A percentile compares a stretch with the other conserved stretches of the same genome.
phyloP scores from a whole-genome alignment of 2,797 vertebrate species.

The Poecile montanus region DNA sequence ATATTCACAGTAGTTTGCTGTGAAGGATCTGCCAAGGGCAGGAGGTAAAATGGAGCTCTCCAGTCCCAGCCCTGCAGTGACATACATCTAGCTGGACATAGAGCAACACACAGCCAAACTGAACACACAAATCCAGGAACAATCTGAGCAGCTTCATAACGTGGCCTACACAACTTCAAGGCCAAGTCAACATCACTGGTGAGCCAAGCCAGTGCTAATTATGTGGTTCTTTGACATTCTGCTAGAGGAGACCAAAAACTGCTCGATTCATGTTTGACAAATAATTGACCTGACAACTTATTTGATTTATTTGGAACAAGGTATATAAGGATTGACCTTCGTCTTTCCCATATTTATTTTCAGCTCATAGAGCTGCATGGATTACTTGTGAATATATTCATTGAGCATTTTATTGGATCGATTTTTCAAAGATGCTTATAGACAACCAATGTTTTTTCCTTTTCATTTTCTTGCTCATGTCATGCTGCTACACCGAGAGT shows the following conservation, averaged over 20 bases:
- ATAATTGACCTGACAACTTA: neutral
- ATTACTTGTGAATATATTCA: neutral
- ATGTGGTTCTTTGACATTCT: neutral
- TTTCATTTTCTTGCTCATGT: neutral
- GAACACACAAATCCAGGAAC: neutral
- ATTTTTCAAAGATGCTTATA: neutral
- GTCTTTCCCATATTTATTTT: conserved; percentile 7
- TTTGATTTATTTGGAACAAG: neutral
- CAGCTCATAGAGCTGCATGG: neutral
- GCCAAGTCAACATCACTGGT: neutral
- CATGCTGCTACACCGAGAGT: neutral
- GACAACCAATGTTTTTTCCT: neutral
- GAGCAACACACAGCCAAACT: neutral
- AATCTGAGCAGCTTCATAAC: neutral
- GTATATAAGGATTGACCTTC: neutral
- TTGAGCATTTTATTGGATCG: neutral
- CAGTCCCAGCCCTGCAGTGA: neutral
- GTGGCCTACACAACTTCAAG: neutral
- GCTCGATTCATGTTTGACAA: neutral
- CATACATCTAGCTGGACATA: neutral
- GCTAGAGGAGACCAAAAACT: neutral
- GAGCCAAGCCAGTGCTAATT: neutral
- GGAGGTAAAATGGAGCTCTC: neutral
- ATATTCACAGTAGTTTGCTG: neutral
- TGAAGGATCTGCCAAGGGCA: neutral